Evolutionary conservation across 2,797 vertebrate genomes (phyloP).

Genomic region (Setipinna tenuifilis): DNA sequence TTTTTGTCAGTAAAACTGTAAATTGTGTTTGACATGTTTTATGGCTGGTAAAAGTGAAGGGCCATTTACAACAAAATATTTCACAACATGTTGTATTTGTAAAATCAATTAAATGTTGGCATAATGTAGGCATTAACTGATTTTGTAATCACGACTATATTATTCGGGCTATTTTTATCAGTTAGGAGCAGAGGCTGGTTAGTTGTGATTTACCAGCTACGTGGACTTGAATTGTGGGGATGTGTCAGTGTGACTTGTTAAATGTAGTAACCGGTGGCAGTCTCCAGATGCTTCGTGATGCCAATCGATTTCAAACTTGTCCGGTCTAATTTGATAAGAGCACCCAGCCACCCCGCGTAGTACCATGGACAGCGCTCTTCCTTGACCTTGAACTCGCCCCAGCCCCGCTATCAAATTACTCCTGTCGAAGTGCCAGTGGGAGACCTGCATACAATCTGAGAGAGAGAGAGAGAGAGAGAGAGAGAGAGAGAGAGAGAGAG

Average conservation of each 20-base stretch:
- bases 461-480: slow-evolving; percentile 42
- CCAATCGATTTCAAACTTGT: slow-evolving; percentile 80
- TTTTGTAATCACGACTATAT: neutral
- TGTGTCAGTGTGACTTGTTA: slow-evolving; percentile 73
- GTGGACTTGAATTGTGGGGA: slow-evolving; percentile 65
- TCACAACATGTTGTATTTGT: neutral
- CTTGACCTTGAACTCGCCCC: slow-evolving; percentile 68
- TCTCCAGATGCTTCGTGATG: slow-evolving; percentile 75
- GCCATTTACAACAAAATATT: neutral
- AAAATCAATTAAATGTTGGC: neutral
- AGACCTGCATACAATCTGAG: slow-evolving; percentile 59
- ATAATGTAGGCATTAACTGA: neutral
- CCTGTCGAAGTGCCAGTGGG: slow-evolving; percentile 63
- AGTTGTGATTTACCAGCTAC: slow-evolving; percentile 60
- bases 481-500: slow-evolving; percentile 29
- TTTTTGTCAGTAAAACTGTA: neutral
- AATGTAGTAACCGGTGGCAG: slow-evolving; percentile 74
- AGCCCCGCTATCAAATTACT: slow-evolving; percentile 75
- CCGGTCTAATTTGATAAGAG: slow-evolving; percentile 82
- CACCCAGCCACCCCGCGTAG: slow-evolving; percentile 76
- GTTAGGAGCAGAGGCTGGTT: neutral
- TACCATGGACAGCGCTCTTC: slow-evolving; percentile 93
- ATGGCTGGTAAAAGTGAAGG: neutral
- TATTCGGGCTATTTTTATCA: neutral
- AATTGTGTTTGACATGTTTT: neutral